A percentile compares a stretch with the other conserved stretches of the same genome.
Evolutionary conservation across 2,797 vertebrate species (phyloP).

Genomic region (Epinephelus awoara): DNA sequence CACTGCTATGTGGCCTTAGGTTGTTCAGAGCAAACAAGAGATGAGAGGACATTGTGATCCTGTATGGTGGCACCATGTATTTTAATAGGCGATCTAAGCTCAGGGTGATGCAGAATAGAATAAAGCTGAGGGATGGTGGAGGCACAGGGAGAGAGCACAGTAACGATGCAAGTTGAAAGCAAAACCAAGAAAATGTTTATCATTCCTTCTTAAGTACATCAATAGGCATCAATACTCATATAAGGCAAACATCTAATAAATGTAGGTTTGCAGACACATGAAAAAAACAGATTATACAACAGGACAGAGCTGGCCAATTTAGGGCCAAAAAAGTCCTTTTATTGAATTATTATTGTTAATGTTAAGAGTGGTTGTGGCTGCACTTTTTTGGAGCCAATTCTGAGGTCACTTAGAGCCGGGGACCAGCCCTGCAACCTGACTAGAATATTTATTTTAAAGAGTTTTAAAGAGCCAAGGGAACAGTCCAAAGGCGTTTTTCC

Average conservation of each 20-base stretch:
- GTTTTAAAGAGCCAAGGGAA: background rate
- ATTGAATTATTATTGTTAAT: conserved; percentile 4
- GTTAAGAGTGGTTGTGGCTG: background rate
- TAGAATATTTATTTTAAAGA: background rate
- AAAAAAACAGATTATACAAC: background rate
- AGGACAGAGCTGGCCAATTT: background rate
- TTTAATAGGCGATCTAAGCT: conserved; percentile 19
- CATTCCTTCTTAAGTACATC: background rate
- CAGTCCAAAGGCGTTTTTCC: no score
- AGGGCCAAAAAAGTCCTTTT: background rate
- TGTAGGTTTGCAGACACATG: background rate
- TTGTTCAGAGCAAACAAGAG: conserved; percentile 48
- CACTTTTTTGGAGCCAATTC: background rate
- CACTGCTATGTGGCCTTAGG: conserved; percentile 44
- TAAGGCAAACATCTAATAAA: background rate
- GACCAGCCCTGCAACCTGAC: background rate
- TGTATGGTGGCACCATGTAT: background rate
- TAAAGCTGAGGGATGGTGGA: background rate
- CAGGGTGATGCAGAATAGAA: background rate
- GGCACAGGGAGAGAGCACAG: background rate
- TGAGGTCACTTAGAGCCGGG: conserved; percentile 11
- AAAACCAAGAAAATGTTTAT: background rate
- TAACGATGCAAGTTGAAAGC: background rate
- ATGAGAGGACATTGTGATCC: conserved; percentile 43
- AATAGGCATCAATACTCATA: background rate